Evolutionary conservation across 2,797 vertebrate species (phyloP).

Genomic region (Eurystomus glaucurus): DNA sequence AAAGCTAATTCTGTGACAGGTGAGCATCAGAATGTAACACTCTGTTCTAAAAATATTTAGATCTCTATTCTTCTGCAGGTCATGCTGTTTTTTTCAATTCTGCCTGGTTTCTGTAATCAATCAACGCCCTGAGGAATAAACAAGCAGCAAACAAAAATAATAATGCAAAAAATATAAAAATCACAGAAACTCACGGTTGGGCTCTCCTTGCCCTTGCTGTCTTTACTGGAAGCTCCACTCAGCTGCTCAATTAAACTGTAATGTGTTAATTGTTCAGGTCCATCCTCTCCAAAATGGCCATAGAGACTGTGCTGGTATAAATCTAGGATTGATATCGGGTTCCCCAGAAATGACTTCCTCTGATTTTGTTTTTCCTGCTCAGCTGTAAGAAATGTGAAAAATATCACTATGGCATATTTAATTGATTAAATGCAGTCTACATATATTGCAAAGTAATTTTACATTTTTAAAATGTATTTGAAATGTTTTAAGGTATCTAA

Average conservation of each 20-base stretch:
- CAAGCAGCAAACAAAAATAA: constrained; percentile 21
- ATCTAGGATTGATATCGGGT: constrained; percentile 85
- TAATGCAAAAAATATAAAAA: constrained; percentile 10
- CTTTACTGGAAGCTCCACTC: constrained; percentile 80
- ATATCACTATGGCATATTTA: background rate
- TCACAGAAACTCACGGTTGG: constrained; percentile 82
- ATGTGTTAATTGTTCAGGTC: constrained; percentile 82
- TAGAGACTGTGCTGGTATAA: constrained; percentile 86
- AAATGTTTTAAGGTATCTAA: background rate
- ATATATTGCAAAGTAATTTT: background rate
- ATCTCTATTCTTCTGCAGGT: constrained; percentile 26
- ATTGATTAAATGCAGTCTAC: background rate
- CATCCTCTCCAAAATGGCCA: constrained; percentile 82
- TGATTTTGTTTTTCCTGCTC: constrained; percentile 81
- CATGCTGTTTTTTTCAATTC: background rate
- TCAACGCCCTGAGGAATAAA: background rate
- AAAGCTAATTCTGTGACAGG: constrained; percentile 22
- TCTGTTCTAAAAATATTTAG: constrained; percentile 28
- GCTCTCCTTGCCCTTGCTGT: constrained; percentile 77
- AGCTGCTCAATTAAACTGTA: constrained; percentile 82
- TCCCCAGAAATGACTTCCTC: constrained; percentile 79
- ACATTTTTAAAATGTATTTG: background rate
- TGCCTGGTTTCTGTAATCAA: constrained; percentile 37
- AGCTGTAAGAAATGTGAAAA: constrained; percentile 56
- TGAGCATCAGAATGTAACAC: constrained; percentile 13